Base-by-base conservation (phyloP, 1,140 invertebrate species). In the Hylyphantes graminicola region DNA sequence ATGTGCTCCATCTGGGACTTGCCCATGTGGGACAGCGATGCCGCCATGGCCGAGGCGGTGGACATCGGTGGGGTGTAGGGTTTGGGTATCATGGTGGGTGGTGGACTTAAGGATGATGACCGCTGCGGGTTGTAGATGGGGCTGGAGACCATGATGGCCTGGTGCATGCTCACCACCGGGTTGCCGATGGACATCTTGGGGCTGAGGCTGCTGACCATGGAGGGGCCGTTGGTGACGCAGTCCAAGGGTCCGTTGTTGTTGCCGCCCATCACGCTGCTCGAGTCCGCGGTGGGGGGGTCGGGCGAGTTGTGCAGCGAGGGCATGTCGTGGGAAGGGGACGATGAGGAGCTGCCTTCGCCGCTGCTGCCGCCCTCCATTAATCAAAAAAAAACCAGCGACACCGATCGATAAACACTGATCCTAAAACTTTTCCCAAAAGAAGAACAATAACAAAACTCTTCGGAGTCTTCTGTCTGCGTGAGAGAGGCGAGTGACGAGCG, bases 341-440 rank as follows among this genome's bases (percentile, higher is more conserved):
- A 77, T 57, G 85, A 85, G 65, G 76, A 79, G 65, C 68, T 85
- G n/a, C 79, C 85, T 59, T 82, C 85, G 65, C 85, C 79, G 68
- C 85, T 86, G 57, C 85, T 86, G 13, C 35, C 35, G 35, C 78
- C 85, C 74, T 86, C 85, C 85, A 85, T 85, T 13, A 59, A 55
- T 17, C n/a, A n/a, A n/a, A 35, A 35, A 35, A 61, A 61, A 61
- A 13, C 5, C 17, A 15, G 53, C 72, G 55, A 51, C 72, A 55
- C 53, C 72, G 53, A 55, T 55, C 72, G 72, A 55, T 74, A 21
- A 50, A 51, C 68, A 35, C 35, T 35, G 35, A 35, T 35, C 35
- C 35, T 13, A 70, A 15, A 48, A 51, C 68, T 51, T 35, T 51
- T 65, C 64, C 64, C 48, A 70, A 70, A 64, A 78, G n/a, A 55